These are phyloP conservation scores for Brachionus rubens DNA, from an alignment of 1,140 invertebrate genomes.

Conservation along the genomic window DNA sequence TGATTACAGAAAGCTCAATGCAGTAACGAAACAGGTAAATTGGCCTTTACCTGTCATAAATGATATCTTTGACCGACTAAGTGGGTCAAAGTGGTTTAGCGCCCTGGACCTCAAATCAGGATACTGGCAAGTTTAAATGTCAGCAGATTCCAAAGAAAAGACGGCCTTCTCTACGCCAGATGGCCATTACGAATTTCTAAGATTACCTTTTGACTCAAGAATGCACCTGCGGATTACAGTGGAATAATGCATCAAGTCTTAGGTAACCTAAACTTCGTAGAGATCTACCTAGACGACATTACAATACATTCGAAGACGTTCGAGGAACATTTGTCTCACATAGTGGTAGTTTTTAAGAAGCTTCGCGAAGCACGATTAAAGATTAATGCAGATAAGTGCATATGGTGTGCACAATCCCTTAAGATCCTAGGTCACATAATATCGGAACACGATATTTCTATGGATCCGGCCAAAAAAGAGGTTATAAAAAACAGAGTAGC, in stretches of 20 bases:
- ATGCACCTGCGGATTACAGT: constrained; percentile 60
- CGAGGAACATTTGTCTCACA: constrained; percentile 58
- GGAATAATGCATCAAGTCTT: constrained; percentile 60
- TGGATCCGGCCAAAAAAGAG: no score
- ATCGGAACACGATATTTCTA: no score
- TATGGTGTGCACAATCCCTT: no score
- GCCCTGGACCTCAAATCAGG: no score
- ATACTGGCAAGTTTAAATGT: constrained; percentile 54
- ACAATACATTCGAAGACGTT: constrained; percentile 55
- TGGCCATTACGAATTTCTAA: neutral
- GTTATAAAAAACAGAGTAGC: no score
- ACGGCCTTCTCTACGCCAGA: constrained; percentile 47
- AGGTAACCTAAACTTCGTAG: constrained; percentile 46
- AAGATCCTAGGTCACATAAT: no score
- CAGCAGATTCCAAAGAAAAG: constrained; percentile 50
- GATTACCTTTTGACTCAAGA: constrained; percentile 58
- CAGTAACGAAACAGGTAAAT: neutral
- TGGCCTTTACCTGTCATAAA: constrained; percentile 15
- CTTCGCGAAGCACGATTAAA: constrained; percentile 49
- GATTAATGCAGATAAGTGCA: constrained; percentile 7
- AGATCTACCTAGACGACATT: constrained; percentile 64
- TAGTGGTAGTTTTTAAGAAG: constrained; percentile 54
- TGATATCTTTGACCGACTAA: neutral
- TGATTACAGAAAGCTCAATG: no score
- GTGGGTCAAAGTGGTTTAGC: constrained; percentile 48